phyloP scores from a whole-genome alignment of 2,797 vertebrate genomes.

The Peromyscus nudipes region DNA sequence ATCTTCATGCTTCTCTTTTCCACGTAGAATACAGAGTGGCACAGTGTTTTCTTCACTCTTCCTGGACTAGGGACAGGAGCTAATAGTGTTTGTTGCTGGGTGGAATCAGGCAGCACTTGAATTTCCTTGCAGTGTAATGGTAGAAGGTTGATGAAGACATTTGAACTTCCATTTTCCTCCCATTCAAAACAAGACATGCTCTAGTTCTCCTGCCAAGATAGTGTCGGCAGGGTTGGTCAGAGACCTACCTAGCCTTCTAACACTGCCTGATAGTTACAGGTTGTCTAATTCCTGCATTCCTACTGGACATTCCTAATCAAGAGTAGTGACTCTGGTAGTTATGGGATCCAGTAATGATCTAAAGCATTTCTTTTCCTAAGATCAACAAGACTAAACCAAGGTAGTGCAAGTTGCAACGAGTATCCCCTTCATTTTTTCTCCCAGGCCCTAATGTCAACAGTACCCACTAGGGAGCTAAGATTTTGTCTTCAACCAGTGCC shows the following conservation, averaged over 20 bases:
- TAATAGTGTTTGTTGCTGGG: neutral
- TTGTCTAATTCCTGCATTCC: neutral
- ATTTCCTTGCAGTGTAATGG: neutral
- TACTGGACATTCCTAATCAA: neutral
- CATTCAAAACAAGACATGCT: neutral
- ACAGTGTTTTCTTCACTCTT: neutral
- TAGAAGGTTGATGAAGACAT: neutral
- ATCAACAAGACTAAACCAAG: neutral
- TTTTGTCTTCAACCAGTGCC: neutral
- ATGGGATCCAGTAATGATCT: neutral
- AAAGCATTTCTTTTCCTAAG: neutral
- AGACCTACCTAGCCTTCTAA: neutral
- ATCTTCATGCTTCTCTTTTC: neutral
- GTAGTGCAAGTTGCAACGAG: neutral
- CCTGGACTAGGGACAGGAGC: neutral
- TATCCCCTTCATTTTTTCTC: neutral
- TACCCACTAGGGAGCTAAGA: neutral
- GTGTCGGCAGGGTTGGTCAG: neutral
- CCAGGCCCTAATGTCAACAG: neutral
- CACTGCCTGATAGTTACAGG: neutral
- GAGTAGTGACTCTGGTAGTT: neutral
- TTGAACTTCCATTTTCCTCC: neutral
- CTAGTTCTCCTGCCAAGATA: neutral
- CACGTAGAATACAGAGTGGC: neutral
- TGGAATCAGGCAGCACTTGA: neutral